Conservation (phyloP, 2,113 vertebrate species). For the Proteles cristata region DNA sequence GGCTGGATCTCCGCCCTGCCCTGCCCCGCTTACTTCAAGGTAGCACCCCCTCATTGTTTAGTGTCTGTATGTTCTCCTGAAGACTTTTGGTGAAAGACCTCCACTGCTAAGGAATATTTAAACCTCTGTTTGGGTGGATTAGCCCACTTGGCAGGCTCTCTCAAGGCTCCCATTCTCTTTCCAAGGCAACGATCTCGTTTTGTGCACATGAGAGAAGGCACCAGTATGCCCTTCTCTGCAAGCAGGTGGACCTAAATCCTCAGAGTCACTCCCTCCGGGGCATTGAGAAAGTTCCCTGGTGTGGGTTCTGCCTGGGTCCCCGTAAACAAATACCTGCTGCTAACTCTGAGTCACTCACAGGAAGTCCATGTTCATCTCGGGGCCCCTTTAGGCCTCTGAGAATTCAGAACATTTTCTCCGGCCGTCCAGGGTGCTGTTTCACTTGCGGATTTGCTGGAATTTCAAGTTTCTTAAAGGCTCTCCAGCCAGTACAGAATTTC, state of each 20-base stretch:
- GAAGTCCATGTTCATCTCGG: constrained; percentile 1
- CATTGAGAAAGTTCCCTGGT: not conserved
- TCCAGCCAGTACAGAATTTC: not conserved
- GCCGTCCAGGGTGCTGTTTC: not conserved
- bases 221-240: not conserved
- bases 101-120: not conserved
- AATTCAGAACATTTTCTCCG: not conserved
- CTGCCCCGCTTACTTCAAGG: not conserved
- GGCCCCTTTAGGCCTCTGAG: not conserved
- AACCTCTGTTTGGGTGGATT: not conserved
- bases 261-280: not conserved
- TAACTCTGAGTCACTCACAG: not conserved
- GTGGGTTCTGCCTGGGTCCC: not conserved
- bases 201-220: not conserved
- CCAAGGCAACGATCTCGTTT: not conserved
- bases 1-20: not conserved
- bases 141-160: not conserved
- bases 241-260: not conserved
- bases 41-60: not conserved
- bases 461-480: not conserved
- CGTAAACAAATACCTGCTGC: not conserved
- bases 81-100: not conserved
- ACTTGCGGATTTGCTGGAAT: not conserved
- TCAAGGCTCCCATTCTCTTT: not conserved
- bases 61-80: not conserved